These are phyloP conservation scores for Antennarius maculatus DNA, from an alignment of 2,797 vertebrate genomes.

Conservation along the genomic window DNA sequence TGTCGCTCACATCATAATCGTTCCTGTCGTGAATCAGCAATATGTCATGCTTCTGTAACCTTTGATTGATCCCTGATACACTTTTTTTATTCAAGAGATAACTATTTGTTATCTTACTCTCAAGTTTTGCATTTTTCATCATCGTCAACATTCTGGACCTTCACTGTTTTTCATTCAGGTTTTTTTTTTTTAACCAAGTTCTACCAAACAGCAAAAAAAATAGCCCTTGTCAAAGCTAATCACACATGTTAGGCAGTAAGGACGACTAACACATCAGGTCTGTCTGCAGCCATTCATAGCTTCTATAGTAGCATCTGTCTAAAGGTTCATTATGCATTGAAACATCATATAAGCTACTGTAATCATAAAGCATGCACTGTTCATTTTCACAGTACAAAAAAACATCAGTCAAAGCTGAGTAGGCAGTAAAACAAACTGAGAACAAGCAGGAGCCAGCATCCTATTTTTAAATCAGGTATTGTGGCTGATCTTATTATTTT, in stretches of 20 bases:
- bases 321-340: constrained; percentile 22
- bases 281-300: constrained; percentile 33
- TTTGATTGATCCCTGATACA: constrained; percentile 23
- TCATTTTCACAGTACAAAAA: constrained; percentile 35
- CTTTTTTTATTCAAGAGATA: constrained; percentile 16
- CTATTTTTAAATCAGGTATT: constrained; percentile 56
- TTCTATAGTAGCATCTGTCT: constrained; percentile 41
- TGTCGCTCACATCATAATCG: constrained; percentile 53
- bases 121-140: constrained; percentile 1
- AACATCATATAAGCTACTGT: constrained; percentile 8
- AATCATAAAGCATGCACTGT: constrained; percentile 1
- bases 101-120: background rate
- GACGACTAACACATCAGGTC: constrained; percentile 24
- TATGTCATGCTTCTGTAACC: constrained; percentile 35
- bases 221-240: background rate
- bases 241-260: constrained; percentile 31
- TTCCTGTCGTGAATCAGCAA: constrained; percentile 24
- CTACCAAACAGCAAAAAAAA: constrained; percentile 3
- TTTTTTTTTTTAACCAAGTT: background rate
- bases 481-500: constrained; percentile 27
- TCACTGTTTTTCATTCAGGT: background rate
- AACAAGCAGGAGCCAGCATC: constrained; percentile 29
- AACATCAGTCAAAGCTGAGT: constrained; percentile 39
- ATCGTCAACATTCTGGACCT: background rate
- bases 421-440: constrained; percentile 46